phyloP scores from a whole-genome alignment of 2,888 invertebrate genomes.

The Oxytorus armatus region DNA sequence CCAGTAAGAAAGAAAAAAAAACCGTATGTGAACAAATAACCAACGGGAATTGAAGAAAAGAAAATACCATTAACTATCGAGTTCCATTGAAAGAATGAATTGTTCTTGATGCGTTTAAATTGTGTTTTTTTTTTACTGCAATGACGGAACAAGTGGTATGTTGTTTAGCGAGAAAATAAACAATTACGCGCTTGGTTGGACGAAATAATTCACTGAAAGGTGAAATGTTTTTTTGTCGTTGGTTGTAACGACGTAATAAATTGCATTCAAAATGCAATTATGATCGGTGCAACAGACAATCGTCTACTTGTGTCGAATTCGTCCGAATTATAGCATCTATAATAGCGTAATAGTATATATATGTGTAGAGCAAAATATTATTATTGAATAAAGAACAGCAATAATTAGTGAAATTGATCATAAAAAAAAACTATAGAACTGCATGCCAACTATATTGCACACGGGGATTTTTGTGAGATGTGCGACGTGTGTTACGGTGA shows the following conservation, averaged over 20 bases:
- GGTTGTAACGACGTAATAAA: too few species aligned
- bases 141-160: not conserved
- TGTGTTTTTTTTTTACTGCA: not conserved
- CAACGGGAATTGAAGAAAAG: too few species aligned
- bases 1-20: too few species aligned
- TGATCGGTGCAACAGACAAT: too few species aligned
- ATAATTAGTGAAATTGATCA: slow-evolving; percentile 42
- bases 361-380: not conserved
- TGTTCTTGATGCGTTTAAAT: not conserved
- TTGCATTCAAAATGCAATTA: too few species aligned
- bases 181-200: too few species aligned
- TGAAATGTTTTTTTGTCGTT: too few species aligned
- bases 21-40: too few species aligned
- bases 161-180: not conserved
- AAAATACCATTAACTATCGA: not conserved
- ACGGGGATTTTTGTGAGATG: not conserved
- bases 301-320: too few species aligned
- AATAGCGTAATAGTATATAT: not conserved
- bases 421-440: slow-evolving; percentile 11
- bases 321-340: too few species aligned
- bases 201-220: too few species aligned
- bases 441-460: slow-evolving; percentile 48
- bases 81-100: not conserved
- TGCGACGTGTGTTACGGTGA: not conserved
- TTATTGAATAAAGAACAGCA: slow-evolving; percentile 31